These are phyloP conservation scores for Eptatretus atami DNA, from an alignment of 2,797 vertebrate genomes.

Conservation along the genomic window DNA sequence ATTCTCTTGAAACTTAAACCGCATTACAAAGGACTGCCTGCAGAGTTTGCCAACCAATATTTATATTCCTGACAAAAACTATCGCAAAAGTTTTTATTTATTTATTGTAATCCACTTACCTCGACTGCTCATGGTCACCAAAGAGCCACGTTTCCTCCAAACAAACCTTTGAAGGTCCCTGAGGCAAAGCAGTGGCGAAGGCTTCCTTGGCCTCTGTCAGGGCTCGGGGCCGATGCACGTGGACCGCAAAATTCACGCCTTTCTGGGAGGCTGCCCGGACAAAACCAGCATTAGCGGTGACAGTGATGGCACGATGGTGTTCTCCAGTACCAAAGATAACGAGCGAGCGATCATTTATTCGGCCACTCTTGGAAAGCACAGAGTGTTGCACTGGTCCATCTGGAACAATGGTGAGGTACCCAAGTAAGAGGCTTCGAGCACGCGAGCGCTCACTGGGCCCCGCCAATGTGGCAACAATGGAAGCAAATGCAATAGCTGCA, in stretches of 20 bases:
- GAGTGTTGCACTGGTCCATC: constrained; percentile 50
- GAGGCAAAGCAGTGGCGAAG: constrained; percentile 26
- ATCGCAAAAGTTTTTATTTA: no score
- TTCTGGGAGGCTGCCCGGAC: constrained; percentile 69
- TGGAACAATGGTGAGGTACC: constrained; percentile 29
- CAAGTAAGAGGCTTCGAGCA: constrained; percentile 22
- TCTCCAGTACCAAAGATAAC: constrained; percentile 76
- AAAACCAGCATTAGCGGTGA: constrained; percentile 82
- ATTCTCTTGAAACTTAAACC: no score
- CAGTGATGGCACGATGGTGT: constrained; percentile 42
- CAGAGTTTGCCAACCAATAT: no score
- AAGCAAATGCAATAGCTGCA: constrained; percentile 47
- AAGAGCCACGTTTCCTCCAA: no score
- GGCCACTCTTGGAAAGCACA: constrained; percentile 38
- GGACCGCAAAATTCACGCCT: constrained; percentile 55
- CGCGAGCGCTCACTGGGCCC: constrained; percentile 43
- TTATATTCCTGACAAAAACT: no score
- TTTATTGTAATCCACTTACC: no score
- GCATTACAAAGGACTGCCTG: no score
- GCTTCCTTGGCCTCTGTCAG: constrained; percentile 73
- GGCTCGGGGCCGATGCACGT: constrained; percentile 60
- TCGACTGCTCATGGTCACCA: no score
- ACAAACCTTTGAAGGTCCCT: background rate
- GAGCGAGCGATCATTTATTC: constrained; percentile 49
- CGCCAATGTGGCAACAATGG: constrained; percentile 54